A percentile compares a stretch with the other conserved stretches of the same genome.
Conservation (phyloP, 2,888 invertebrate species). For the Tachystola acroxantha region DNA sequence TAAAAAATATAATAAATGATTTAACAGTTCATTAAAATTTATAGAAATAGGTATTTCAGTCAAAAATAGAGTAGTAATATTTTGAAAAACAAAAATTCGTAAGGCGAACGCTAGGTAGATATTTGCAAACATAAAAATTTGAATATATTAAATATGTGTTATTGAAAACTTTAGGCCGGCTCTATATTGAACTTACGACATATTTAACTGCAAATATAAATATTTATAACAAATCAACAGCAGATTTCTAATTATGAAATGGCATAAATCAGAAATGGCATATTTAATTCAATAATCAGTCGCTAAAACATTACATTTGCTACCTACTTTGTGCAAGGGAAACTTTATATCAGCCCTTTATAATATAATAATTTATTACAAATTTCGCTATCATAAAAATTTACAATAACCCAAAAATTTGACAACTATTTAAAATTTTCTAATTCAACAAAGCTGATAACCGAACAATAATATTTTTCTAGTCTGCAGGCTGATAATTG, state of each 20-base stretch:
- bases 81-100: no score
- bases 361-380: slow-evolving; percentile 1
- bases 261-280: background rate
- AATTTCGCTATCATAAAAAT: slow-evolving; percentile 6
- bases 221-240: no score
- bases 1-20: slow-evolving; percentile 37
- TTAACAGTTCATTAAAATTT: slow-evolving; percentile 36
- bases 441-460: no score
- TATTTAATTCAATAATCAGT: background rate
- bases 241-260: no score
- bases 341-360: background rate
- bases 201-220: no score
- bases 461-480: no score
- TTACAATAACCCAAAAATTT: slow-evolving; percentile 6
- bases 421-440: slow-evolving; percentile 1
- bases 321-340: slow-evolving; percentile 5
- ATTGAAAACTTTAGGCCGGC: no score
- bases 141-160: no score
- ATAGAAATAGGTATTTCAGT: slow-evolving; percentile 37
- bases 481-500: no score
- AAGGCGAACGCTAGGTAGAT: no score
- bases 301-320: background rate
- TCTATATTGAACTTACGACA: no score
- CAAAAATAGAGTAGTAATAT: slow-evolving; percentile 24
- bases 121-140: no score